Base-by-base conservation (phyloP, 1,140 invertebrate genomes). In the Glomeris maerens region DNA sequence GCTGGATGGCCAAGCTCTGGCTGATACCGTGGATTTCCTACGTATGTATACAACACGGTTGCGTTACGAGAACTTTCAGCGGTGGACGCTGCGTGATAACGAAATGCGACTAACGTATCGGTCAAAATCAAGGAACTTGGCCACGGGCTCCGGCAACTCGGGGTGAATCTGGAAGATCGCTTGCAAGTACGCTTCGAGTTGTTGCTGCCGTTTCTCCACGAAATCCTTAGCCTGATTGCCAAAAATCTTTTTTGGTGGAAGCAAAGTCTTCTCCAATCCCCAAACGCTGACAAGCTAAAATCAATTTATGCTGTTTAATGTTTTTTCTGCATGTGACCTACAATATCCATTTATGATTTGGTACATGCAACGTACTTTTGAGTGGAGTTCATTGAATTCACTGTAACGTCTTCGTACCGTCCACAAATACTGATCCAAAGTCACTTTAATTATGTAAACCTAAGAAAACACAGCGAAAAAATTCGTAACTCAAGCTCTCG, bases 211-310 rank as follows among this genome's bases (percentile, higher is more conserved):
- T 60, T 80, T 83, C 61, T 90, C 85, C 21, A 96, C 74, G 63
- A 96, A 94, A 17, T 76, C 70, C 13, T 86, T 84, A 57, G 77
- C 78, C 56, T 78, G 78, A 57, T 83, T 84, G 0, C 83, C 80
- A 59, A 86, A 78, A 14, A 92, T 72, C 68, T 92, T 92, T 64
- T 95, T 95, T 2, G 87, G 85, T 17, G 91, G 91, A 13, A 95
- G 63, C 48, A 90, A 72, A 57, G 4, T 28, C 2, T 28, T 4
- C 46, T 69, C 65, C 2, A 69, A 53, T 41, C 62, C 17, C 4
- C 20, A 26, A 27, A 4, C 3, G 13, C n/a, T 26, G 21, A 4
- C 5, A 14, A 46, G 45, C 45, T 46, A 27, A n/a, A 46, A 46
- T 26, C 4, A 27, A 27, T n/a, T 7, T 27, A 27, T 10, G 10